Base-by-base conservation (phyloP, 1,140 invertebrate species). In the Plectrocnemia conspersa region DNA sequence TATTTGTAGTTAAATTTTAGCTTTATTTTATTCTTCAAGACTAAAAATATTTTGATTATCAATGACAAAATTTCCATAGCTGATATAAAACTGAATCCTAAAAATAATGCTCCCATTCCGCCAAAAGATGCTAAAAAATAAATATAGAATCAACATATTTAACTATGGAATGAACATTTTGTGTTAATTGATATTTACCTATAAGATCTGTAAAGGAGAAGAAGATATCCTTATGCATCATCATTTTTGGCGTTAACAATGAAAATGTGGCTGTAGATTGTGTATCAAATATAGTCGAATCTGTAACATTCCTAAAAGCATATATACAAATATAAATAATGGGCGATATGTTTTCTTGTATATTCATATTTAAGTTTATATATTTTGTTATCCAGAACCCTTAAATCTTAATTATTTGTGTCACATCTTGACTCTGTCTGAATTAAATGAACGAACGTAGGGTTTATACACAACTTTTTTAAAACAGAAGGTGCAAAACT, bases 161-260 rank as follows among this genome's bases (percentile, higher is more conserved):
- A 9, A 5, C 7, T 9, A 38, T 15, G 16, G 6, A 15, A 9
- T 9, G 5, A 15, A 6, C 16, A 38, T 15, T 9, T n/a, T n/a
- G n/a, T 10, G 35, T 38, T 38, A 9, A 9, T 15, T 9, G 7
- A 18, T 40, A 16, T 3, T 19, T 32, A 75, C 73, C 72, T 27
- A 73, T 69, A 0, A 75, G 58, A 52, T 75, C 73, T 52, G 73
- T 71, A 1, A 74, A 58, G 1, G 72, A 73, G 48, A 75, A 75
- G 36, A 75, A 71, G 16, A 75, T 64, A 55, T 74, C 72, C 22
- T 72, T 64, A 13, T 71, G 68, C 7, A 74, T 64, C 1, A 72
- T 55, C 15, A 74, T 65, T 46, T 72, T 73, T 0, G 73, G 72
- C 49, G 70, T 68, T 66, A 73, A 67, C 35, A 75, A 63, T 29